Base-by-base conservation (phyloP, 1,140 invertebrate genomes). In the Hylaeus volcanicus region DNA sequence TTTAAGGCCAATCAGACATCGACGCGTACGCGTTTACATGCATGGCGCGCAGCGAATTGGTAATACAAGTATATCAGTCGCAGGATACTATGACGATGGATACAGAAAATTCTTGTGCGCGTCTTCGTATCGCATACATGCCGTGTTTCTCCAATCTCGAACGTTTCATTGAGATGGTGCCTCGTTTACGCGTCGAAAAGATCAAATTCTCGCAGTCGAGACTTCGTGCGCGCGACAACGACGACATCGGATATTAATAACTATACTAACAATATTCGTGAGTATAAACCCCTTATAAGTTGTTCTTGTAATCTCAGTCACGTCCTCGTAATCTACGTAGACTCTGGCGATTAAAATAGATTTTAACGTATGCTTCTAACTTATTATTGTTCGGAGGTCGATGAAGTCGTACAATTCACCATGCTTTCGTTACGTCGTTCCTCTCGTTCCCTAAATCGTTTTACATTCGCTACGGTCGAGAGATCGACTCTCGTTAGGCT, bases 71-170 rank as follows among this genome's bases (percentile, higher is more conserved):
- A 15, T 51, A 51, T 51, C 51, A 51, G 51, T 48, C 64, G 64
- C 11, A 48, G 15, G 2, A 6, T 14, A 43, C 12, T 26, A n/a
- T n/a, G 14, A n/a, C 14, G 39, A 65, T n/a, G 63, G 15, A 26
- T 65, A 65, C 41, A 65, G 43, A 45, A 65, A 45, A 5, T 15
- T 65, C 15, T 65, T 65, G 63, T 64, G 63, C 63, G 63, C 51
- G 51, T 51, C 6, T 11, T 11, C 11, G 8, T 15, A 15, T 64
- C 39, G 39, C 39, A 14, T 4, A 43, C 4, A 4, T 45, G 51
- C 5, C 60, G 37, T 12, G 26, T 63, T 63, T 14, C 26, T 26
- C 37, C 12, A 0, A 5, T 56, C 55, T n/a, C 55, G 55, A 56
- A n/a, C 55, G 55, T 56, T 56, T n/a, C 14, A 15, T 56, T 14